Conservation (phyloP, 30 jellyfish, hydroid and myxozoan genomes). For the Pseudorhiza aurosa region DNA sequence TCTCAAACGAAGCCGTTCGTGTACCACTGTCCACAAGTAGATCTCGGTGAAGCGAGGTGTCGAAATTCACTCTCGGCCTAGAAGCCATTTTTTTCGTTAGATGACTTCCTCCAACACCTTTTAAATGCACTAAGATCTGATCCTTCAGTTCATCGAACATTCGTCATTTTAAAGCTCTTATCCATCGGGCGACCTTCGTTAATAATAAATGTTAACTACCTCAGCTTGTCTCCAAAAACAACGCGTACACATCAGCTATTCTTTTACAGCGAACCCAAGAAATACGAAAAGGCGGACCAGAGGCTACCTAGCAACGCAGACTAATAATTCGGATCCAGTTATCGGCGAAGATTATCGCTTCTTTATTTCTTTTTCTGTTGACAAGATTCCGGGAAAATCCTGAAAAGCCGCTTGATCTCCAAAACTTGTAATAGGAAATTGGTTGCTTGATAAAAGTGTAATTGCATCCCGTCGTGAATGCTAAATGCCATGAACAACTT, state of each 20-base stretch:
- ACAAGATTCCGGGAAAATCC: too few species aligned
- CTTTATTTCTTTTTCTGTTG: too few species aligned
- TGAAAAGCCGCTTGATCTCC: too few species aligned
- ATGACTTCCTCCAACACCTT: too few species aligned
- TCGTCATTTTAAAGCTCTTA: not conserved
- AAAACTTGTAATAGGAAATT: too few species aligned
- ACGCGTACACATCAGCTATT: not conserved
- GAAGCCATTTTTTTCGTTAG: not conserved
- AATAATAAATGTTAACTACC: conserved; percentile 1
- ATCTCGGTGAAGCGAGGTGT: not conserved
- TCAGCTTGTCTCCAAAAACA: conserved; percentile 6
- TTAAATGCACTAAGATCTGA: not conserved
- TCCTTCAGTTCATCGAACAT: not conserved
- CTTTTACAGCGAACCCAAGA: too few species aligned
- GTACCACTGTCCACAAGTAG: not conserved
- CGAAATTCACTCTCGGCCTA: conserved; percentile 26
- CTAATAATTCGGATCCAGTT: too few species aligned
- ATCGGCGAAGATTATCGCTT: too few species aligned
- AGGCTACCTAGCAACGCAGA: too few species aligned
- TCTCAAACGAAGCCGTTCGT: conserved; percentile 37
- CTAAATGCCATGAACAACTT: too few species aligned
- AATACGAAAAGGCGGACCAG: not conserved
- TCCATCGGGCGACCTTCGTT: not conserved
- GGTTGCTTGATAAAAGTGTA: too few species aligned
- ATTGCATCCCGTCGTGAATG: too few species aligned